Base-by-base conservation (phyloP, 2,113 vertebrate genomes). In the Numida meleagris region DNA sequence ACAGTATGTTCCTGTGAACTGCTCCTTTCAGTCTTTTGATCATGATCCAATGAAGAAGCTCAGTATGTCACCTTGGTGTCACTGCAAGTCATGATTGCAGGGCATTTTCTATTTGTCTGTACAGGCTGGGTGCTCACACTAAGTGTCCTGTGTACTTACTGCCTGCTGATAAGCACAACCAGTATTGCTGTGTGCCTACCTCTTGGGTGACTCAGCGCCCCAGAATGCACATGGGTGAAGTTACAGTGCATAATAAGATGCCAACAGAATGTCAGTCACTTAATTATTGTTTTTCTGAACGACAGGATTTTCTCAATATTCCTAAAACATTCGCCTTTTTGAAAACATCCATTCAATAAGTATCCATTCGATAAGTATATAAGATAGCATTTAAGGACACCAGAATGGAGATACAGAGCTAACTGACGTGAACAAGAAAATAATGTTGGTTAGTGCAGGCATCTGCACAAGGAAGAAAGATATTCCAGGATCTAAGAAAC, bases 21-120 rank as follows among this genome's bases (percentile, higher is more conserved):
- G 14, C 31, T 93, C 58, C 82, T 88, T 72, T 71, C n/a, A 38
- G 20, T 50, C 14, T 88, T 94, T 91, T 93, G 85, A 94, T 86
- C 14, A 1, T 16, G 79, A 95, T 59, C 29, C 24, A 79, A 45
- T 40, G 31, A 65, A 68, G 40, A 42, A 24, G 10, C 50, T 86
- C 27, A 7, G 43, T 42, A 46, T 76, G 53, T 77, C 93, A 79
- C 72, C 53, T 80, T 71, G 42, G 58, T 79, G 79, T 40, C 57
- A 74, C 73, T 67, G 33, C 20, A 51, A 71, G 42, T 86, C 4
- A 0, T n/a, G 53, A 48, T 40, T 85, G 59, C 53, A 82, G 46
- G 38, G 50, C 0, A 29, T 66, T 79, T 86, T 71, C 33, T 66
- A 40, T 34, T 63, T 57, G 11, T 16, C 27, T 57, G 29, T 45